These are phyloP conservation scores for Drosophila ohnishii DNA, from an alignment of 1,140 invertebrate genomes.

Conservation along the genomic window DNA sequence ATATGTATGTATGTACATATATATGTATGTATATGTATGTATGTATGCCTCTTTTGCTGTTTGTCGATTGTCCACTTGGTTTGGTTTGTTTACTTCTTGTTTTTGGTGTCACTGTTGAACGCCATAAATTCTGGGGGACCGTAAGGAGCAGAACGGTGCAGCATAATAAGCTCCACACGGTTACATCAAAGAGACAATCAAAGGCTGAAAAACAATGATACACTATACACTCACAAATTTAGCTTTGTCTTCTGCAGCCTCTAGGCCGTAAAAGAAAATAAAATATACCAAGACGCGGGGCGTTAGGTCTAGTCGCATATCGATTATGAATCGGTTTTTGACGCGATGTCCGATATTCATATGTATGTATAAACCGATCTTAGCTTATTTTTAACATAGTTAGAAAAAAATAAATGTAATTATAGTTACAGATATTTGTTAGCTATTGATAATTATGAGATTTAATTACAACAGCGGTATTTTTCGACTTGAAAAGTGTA, in stretches of 20 bases:
- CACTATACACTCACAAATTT: slow-evolving; percentile 19
- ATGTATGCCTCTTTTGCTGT: slow-evolving; percentile 32
- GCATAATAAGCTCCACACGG: slow-evolving; percentile 48
- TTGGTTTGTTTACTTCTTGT: slow-evolving; percentile 27
- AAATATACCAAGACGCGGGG: not conserved
- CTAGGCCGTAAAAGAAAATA: not conserved
- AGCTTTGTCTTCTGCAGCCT: not conserved
- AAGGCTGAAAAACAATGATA: slow-evolving; percentile 46
- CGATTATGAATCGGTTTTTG: too few relatives aligned
- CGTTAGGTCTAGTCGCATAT: not conserved
- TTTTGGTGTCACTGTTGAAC: slow-evolving; percentile 51
- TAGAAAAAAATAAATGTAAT: too few relatives aligned
- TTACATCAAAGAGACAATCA: slow-evolving; percentile 70
- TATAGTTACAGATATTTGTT: too few relatives aligned
- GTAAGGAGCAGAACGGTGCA: slow-evolving; percentile 4
- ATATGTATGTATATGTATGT: not conserved
- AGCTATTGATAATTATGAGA: too few relatives aligned
- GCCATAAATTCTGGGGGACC: slow-evolving; percentile 59
- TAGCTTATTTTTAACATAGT: too few relatives aligned
- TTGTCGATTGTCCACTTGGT: slow-evolving; percentile 39
- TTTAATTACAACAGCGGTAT: too few relatives aligned
- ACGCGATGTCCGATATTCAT: too few relatives aligned
- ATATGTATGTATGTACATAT: not conserved
- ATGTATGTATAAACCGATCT: too few relatives aligned
- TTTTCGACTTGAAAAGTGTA: too few relatives aligned